Conservation (phyloP, 2,888 invertebrate species). For the Fabriciana adippe region DNA sequence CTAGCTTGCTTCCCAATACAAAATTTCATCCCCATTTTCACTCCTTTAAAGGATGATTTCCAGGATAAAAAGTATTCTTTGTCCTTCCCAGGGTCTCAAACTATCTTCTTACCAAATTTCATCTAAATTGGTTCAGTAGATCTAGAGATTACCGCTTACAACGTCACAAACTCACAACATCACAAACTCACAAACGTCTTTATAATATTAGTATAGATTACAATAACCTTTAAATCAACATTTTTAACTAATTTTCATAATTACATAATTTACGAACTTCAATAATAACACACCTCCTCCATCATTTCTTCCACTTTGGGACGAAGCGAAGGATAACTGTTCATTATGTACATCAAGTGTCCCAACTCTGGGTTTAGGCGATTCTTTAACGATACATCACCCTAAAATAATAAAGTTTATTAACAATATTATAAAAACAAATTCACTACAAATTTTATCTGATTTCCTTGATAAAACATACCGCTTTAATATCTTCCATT, state of each 20-base stretch:
- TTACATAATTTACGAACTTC: neutral
- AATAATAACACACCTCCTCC: slow-evolving; percentile 50
- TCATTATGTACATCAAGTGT: slow-evolving; percentile 71
- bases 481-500: slow-evolving; percentile 68
- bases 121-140: too few species aligned
- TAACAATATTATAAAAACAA: neutral
- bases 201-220: too few species aligned
- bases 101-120: too few species aligned
- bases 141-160: too few species aligned
- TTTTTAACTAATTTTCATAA: neutral
- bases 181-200: too few species aligned
- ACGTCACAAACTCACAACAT: too few species aligned
- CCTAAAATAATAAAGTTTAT: slow-evolving; percentile 47
- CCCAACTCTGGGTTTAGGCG: slow-evolving; percentile 72
- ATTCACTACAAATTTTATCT: neutral
- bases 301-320: slow-evolving; percentile 62
- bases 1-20: too few species aligned
- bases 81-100: too few species aligned
- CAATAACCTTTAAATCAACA: neutral
- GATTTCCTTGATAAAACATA: slow-evolving; percentile 47
- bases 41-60: too few species aligned
- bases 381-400: slow-evolving; percentile 64
- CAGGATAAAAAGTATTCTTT: too few species aligned
- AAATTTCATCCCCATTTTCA: too few species aligned
- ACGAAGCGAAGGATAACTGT: slow-evolving; percentile 62